A percentile compares a stretch with the other conserved stretches of the same genome.
Conservation (phyloP, 2,888 invertebrate genomes). For the Hipparchia sbordonii region DNA sequence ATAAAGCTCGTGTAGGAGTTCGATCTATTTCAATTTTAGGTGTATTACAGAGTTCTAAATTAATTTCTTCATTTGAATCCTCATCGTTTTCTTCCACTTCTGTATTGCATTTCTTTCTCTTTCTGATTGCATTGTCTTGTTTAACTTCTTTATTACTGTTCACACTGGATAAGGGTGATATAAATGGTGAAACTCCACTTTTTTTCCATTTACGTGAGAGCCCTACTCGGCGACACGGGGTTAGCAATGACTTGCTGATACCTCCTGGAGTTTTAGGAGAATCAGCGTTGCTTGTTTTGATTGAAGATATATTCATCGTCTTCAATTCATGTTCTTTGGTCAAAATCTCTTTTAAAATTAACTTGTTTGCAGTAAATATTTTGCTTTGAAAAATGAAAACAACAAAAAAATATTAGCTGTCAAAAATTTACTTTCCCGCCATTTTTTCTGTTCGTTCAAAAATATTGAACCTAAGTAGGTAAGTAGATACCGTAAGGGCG, state of each 20-base stretch:
- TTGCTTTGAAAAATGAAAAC: background rate
- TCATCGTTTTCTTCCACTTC: constrained; percentile 39
- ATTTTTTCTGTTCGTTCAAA: constrained; percentile 19
- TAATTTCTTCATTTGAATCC: constrained; percentile 26
- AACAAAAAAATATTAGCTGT: background rate
- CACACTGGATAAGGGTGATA: constrained; percentile 59
- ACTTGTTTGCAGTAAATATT: background rate
- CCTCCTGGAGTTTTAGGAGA: constrained; percentile 77
- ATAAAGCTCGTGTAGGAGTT: constrained; percentile 57
- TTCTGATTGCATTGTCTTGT: constrained; percentile 50
- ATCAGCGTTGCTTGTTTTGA: constrained; percentile 54
- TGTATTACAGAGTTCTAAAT: constrained; percentile 27
- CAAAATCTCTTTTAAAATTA: background rate
- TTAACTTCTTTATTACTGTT: constrained; percentile 43
- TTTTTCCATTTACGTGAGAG: constrained; percentile 75
- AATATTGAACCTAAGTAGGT: background rate
- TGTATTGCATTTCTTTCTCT: constrained; percentile 51
- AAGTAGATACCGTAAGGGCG: too few species aligned
- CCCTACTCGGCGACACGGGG: constrained; percentile 80
- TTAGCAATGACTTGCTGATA: constrained; percentile 77
- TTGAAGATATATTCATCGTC: constrained; percentile 59
- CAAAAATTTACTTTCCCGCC: constrained; percentile 35
- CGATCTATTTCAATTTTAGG: constrained; percentile 17
- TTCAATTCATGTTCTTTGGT: constrained; percentile 14
- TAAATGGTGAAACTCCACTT: constrained; percentile 64